Evolutionary conservation across 2,888 invertebrate genomes (phyloP).

Genomic region (Criorhina ranunculi): DNA sequence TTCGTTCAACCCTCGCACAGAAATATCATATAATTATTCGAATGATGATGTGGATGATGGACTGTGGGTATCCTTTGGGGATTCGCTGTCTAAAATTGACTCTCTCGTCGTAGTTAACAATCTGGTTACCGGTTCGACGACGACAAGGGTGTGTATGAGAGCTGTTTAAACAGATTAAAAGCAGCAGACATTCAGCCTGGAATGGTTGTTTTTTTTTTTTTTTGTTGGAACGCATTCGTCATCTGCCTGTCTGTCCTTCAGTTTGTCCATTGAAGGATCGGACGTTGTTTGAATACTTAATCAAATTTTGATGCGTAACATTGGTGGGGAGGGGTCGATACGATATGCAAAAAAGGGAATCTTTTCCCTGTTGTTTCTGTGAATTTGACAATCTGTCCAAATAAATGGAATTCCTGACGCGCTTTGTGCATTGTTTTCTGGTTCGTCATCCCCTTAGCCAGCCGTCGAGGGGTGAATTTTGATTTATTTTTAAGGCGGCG

Average conservation of each 20-base stretch:
- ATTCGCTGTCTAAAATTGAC: constrained; percentile 46
- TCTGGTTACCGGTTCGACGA: constrained; percentile 43
- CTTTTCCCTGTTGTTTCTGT: constrained; percentile 71
- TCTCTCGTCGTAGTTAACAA: constrained; percentile 50
- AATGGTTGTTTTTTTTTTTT: constrained; percentile 32
- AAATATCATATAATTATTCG: constrained; percentile 66
- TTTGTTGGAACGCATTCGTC: constrained; percentile 57
- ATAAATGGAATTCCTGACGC: constrained; percentile 71
- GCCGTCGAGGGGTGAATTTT: constrained; percentile 63
- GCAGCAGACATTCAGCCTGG: constrained; percentile 55
- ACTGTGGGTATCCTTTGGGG: constrained; percentile 69
- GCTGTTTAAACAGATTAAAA: constrained; percentile 75
- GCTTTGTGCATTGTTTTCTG: constrained; percentile 27
- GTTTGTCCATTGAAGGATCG: constrained; percentile 60
- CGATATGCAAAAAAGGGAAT: constrained; percentile 64
- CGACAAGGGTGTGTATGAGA: constrained; percentile 31
- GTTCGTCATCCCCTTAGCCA: constrained; percentile 31
- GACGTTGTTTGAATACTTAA: constrained; percentile 75
- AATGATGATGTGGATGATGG: constrained; percentile 68
- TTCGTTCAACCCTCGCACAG: not conserved
- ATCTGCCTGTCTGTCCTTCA: constrained; percentile 44
- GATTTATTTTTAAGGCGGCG: constrained; percentile 53
- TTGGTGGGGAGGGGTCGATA: not conserved
- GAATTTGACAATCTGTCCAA: constrained; percentile 77
- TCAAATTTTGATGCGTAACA: constrained; percentile 71